phyloP scores from a whole-genome alignment of 2,113 vertebrate species.

The Salminus brasiliensis region DNA sequence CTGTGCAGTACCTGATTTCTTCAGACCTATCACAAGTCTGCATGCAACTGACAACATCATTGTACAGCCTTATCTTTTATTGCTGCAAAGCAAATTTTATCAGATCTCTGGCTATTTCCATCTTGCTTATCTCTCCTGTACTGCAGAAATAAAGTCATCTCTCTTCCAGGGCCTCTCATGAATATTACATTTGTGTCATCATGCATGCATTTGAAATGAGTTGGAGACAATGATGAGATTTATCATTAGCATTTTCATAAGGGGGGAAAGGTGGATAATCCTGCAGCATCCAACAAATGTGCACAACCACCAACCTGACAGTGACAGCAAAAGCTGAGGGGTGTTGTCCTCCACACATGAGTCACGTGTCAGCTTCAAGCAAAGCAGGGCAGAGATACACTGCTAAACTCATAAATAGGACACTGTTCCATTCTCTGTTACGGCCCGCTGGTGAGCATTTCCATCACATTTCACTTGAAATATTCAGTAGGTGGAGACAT shows the following conservation, averaged over 20 bases:
- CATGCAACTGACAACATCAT: background rate
- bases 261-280: constrained; percentile 32
- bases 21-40: constrained; percentile 11
- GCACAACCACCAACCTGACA: background rate
- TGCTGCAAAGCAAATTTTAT: constrained; percentile 21
- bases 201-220: constrained; percentile 37
- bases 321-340: background rate
- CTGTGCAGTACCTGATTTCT: constrained; percentile 28
- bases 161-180: constrained; percentile 29
- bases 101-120: constrained; percentile 14
- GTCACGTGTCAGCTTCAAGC: constrained; percentile 15
- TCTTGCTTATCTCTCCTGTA: constrained; percentile 26
- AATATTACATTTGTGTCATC: constrained; percentile 48
- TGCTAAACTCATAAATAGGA: constrained; percentile 33
- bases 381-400: background rate
- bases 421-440: constrained; percentile 7
- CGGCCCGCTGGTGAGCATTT: constrained; percentile 15
- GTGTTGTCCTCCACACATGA: background rate
- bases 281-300: constrained; percentile 1
- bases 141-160: constrained; percentile 33
- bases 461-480: constrained; percentile 33
- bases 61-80: constrained; percentile 16
- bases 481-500: constrained; percentile 33
- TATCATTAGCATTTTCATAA: constrained; percentile 53
- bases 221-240: constrained; percentile 46